phyloP scores from a whole-genome alignment of 2,797 vertebrate species.

The Muscicapa striata region DNA sequence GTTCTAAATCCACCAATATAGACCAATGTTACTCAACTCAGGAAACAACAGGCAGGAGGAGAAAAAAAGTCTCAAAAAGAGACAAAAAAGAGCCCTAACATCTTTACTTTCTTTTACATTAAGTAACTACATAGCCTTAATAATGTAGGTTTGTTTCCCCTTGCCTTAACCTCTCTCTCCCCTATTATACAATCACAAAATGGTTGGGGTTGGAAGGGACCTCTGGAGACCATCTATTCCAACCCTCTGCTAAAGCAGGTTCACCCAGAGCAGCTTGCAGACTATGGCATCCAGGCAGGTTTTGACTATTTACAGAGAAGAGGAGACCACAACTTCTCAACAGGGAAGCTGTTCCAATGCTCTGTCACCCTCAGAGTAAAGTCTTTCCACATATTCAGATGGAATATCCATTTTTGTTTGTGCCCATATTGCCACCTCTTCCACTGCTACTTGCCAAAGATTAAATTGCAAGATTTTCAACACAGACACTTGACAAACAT shows the following conservation, averaged over 20 bases:
- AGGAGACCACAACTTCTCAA: not conserved
- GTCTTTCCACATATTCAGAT: not conserved
- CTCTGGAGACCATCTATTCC: not conserved
- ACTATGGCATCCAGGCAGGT: not conserved
- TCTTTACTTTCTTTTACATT: not conserved
- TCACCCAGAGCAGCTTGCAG: not conserved
- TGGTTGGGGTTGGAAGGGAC: not conserved
- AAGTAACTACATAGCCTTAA: not conserved
- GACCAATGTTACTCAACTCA: not conserved
- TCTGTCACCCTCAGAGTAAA: not conserved
- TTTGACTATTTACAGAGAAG: not conserved
- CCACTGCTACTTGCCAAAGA: not conserved
- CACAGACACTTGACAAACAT: not conserved
- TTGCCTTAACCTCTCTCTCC: not conserved
- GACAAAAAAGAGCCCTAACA: not conserved
- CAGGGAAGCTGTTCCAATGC: not conserved
- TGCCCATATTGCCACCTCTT: not conserved
- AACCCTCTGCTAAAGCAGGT: not conserved
- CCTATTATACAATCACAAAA: not conserved
- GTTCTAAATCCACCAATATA: not conserved
- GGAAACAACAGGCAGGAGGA: not conserved
- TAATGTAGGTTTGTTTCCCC: not conserved
- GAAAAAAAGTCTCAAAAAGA: not conserved
- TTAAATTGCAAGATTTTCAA: not conserved
- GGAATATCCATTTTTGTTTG: not conserved